Percentiles rank a stretch among this genome's conserved stretches.
phyloP scores from a whole-genome alignment of 1,140 invertebrate genomes.

The Chelonus insularis region DNA sequence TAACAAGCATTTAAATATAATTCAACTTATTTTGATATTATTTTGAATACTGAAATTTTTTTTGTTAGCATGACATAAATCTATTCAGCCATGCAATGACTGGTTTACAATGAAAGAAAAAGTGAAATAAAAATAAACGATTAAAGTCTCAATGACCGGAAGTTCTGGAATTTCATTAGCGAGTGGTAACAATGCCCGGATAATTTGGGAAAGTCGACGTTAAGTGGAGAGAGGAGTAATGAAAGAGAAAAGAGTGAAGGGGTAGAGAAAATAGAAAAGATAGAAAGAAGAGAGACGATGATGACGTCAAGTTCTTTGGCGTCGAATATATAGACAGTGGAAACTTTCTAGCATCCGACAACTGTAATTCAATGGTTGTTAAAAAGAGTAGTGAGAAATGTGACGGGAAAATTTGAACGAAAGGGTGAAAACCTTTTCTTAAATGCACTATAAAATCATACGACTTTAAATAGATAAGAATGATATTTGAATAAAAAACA shows the following conservation, averaged over 20 bases:
- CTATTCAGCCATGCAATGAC: constrained; percentile 8
- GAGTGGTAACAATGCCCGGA: constrained; percentile 8
- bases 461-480: background rate
- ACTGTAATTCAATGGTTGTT: constrained; percentile 15
- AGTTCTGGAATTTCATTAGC: constrained; percentile 17
- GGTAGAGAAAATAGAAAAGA: background rate
- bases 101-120: background rate
- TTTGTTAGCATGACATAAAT: background rate
- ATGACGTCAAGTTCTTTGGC: background rate
- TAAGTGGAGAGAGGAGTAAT: background rate
- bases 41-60: too few species aligned
- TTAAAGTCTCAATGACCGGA: constrained; percentile 28
- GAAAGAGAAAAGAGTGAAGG: constrained; percentile 2
- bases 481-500: background rate
- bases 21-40: too few species aligned
- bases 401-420: constrained; percentile 16
- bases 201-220: constrained; percentile 10
- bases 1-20: too few species aligned
- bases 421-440: constrained; percentile 17
- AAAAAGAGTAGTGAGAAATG: background rate
- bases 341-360: constrained; percentile 20
- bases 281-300: background rate
- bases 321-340: constrained; percentile 3
- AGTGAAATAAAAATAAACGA: background rate
- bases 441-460: constrained; percentile 5